Conservation (phyloP, 2,797 vertebrate genomes). For the Sebastes hubbsi region DNA sequence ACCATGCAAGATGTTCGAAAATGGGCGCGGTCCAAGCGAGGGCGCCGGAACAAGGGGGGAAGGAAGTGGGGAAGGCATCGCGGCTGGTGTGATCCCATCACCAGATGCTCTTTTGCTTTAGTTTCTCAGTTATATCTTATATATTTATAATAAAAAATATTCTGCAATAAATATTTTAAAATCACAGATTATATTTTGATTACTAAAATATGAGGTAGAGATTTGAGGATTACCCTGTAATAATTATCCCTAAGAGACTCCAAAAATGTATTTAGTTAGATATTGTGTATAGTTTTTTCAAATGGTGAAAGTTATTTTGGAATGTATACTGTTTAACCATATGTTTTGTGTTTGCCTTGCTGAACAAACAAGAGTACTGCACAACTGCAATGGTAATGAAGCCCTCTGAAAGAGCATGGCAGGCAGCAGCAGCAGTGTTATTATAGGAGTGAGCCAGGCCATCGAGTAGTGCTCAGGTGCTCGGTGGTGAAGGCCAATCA, state of each 20-base stretch:
- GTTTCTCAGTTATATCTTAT: neutral
- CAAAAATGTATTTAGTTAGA: neutral
- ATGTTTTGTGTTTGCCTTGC: neutral
- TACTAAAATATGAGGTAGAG: neutral
- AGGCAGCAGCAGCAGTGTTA: constrained; percentile 31
- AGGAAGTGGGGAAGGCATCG: too few species aligned
- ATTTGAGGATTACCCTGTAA: neutral
- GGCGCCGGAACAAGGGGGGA: too few species aligned
- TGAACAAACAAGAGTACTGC: neutral
- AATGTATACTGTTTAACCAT: neutral
- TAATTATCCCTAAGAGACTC: neutral
- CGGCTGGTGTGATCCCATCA: neutral
- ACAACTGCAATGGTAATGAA: constrained; percentile 39
- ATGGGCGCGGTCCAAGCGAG: too few species aligned
- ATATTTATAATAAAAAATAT: neutral
- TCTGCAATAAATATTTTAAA: neutral
- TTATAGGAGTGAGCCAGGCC: constrained; percentile 8
- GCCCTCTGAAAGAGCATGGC: constrained; percentile 27
- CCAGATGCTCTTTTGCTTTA: neutral
- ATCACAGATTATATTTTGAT: neutral
- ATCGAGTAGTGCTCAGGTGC: constrained; percentile 75
- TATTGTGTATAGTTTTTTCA: neutral
- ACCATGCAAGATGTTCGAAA: too few species aligned
- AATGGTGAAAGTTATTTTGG: neutral
- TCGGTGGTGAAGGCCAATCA: constrained; percentile 66